Evolutionary conservation across 2,888 invertebrate genomes (phyloP).

Genomic region (Dryocosmus kuriphilus): DNA sequence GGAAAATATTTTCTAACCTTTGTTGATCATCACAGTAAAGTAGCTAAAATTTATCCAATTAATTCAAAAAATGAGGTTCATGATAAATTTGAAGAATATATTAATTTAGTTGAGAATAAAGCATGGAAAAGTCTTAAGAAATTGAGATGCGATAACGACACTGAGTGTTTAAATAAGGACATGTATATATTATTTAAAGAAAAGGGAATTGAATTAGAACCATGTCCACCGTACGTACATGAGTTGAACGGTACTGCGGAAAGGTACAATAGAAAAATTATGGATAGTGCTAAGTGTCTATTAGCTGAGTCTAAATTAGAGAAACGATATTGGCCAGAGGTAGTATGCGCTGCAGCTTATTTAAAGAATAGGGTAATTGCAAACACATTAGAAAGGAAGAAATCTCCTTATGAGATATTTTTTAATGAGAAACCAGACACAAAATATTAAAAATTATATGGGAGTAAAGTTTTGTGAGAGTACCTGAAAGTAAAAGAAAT

Average conservation of each 20-base stretch:
- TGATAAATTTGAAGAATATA: constrained; percentile 23
- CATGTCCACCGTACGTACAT: too few relatives aligned
- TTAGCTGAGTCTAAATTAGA: constrained; percentile 51
- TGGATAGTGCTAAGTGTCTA: constrained; percentile 56
- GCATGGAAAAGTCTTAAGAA: constrained; percentile 39
- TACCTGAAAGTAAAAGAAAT: constrained; percentile 49
- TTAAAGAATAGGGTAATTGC: constrained; percentile 52
- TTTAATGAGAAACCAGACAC: constrained; percentile 51
- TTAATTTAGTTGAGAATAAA: constrained; percentile 39
- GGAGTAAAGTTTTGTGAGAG: constrained; percentile 55
- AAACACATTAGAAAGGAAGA: constrained; percentile 48
- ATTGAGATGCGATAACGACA: constrained; percentile 39
- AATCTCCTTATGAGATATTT: constrained; percentile 54
- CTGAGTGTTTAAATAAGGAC: constrained; percentile 21
- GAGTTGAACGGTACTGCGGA: too few relatives aligned
- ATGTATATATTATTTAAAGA: neutral
- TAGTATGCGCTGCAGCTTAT: constrained; percentile 50
- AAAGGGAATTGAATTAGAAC: neutral
- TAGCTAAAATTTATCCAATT: constrained; percentile 33
- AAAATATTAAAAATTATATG: constrained; percentile 51
- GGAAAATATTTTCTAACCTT: constrained; percentile 44
- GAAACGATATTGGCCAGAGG: constrained; percentile 56
- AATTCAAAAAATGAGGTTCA: constrained; percentile 36
- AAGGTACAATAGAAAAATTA: constrained; percentile 47
- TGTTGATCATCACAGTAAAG: constrained; percentile 42